Evolutionary conservation across 2,888 invertebrate species (phyloP).

Genomic region (Sesia apiformis): DNA sequence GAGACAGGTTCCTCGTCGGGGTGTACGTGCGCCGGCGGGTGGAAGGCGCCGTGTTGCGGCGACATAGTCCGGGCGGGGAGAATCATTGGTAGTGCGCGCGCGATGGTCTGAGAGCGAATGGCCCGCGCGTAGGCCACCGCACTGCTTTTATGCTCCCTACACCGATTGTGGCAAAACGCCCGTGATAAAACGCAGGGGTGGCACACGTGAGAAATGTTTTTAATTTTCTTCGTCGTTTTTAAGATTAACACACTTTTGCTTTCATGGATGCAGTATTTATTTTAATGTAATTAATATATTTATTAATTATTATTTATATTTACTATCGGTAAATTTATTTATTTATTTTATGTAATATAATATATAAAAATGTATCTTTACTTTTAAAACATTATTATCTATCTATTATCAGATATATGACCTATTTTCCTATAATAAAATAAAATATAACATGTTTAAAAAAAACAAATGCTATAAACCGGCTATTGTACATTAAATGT

Average conservation of each 20-base stretch:
- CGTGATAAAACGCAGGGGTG: slow-evolving; percentile 70
- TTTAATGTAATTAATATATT: no score
- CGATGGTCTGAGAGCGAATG: slow-evolving; percentile 64
- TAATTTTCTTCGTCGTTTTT: not conserved
- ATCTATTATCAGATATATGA: no score
- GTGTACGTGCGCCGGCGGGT: slow-evolving; percentile 49
- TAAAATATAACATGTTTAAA: no score
- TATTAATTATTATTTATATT: no score
- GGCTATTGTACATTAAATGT: no score
- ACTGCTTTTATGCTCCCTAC: slow-evolving; percentile 66
- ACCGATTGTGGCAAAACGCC: slow-evolving; percentile 72
- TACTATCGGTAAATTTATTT: no score
- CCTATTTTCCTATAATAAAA: no score
- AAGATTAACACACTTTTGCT: not conserved
- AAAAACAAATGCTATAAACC: no score
- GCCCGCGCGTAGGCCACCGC: slow-evolving; percentile 56
- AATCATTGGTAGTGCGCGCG: slow-evolving; percentile 63
- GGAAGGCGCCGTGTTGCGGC: slow-evolving; percentile 68
- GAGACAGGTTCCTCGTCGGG: slow-evolving; percentile 80
- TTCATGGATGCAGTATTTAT: no score
- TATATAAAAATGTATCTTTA: no score
- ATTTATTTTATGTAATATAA: no score
- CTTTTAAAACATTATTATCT: no score
- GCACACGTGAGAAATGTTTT: slow-evolving; percentile 13
- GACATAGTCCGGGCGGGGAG: slow-evolving; percentile 68